phyloP scores from a whole-genome alignment of 1,140 invertebrate species.

The Stegodyphus mimosarum region DNA sequence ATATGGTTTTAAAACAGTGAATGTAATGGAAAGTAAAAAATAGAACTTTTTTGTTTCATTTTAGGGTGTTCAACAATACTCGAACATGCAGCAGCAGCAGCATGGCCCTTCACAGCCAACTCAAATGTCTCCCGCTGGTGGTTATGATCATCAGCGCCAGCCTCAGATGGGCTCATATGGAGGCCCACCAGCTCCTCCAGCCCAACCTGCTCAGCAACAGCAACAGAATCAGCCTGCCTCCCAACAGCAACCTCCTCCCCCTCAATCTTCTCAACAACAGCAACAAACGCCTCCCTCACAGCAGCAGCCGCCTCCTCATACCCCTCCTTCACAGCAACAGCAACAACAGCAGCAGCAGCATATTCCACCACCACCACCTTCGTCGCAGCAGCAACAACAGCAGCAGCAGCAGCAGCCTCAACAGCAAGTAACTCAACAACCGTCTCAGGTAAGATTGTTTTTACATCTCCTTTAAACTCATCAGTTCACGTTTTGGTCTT shows the following conservation, averaged over 20 bases:
- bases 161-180: conserved; percentile 28
- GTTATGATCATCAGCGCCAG: conserved; percentile 23
- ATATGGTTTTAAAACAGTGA: too few relatives aligned
- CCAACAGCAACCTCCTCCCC: not conserved
- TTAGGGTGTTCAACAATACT: conserved; percentile 41
- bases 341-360: conserved; percentile 5
- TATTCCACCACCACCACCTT: not conserved
- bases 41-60: not conserved
- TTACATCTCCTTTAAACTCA: too few relatives aligned
- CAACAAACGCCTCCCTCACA: conserved; percentile 10
- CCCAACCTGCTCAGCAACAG: conserved; percentile 13
- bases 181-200: not conserved
- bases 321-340: conserved; percentile 9
- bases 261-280: conserved; percentile 5
- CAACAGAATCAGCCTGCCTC: not conserved
- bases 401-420: conserved; percentile 3
- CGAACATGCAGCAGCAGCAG: conserved; percentile 25
- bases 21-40: too few relatives aligned
- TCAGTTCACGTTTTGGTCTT: too few relatives aligned
- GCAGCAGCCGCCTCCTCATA: conserved; percentile 2
- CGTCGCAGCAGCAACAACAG: conserved; percentile 1
- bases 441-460: conserved; percentile 17
- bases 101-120: conserved; percentile 31
- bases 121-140: conserved; percentile 24
- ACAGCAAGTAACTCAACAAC: conserved; percentile 20